A percentile compares a stretch with the other conserved stretches of the same genome.
Evolutionary conservation across 2,113 vertebrate species (phyloP).

Genomic region (Motacilla tschutschensis): DNA sequence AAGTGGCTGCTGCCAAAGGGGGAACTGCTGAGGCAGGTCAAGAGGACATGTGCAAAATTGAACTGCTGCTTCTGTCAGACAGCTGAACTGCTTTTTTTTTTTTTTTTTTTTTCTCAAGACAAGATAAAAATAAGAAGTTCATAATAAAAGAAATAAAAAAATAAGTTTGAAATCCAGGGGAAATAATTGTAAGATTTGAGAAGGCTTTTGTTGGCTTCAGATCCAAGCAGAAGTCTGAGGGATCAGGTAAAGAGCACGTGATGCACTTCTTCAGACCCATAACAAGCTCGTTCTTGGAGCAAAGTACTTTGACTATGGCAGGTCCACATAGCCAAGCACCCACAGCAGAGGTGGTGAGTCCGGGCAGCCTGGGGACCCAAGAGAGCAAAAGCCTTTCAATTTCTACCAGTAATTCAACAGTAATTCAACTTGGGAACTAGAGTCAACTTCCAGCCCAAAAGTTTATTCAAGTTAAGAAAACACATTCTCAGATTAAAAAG

Average conservation of each 20-base stretch:
- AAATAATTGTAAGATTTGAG: background rate
- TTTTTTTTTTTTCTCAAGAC: background rate
- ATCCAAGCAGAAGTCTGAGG: rapidly evolving
- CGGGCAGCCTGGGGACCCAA: rapidly evolving
- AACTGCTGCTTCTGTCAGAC: background rate
- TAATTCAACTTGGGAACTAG: background rate
- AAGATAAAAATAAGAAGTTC: background rate
- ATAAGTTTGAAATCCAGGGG: background rate
- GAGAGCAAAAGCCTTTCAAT: background rate
- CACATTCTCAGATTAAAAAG: conserved; percentile 64
- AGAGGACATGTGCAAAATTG: background rate
- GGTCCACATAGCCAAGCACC: rapidly evolving
- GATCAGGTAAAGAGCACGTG: rapidly evolving
- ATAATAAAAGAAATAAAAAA: background rate
- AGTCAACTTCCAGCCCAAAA: conserved; percentile 60
- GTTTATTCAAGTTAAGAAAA: conserved; percentile 78
- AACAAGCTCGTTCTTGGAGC: background rate
- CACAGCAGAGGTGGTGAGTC: background rate
- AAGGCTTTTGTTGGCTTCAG: background rate
- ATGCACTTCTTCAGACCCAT: background rate
- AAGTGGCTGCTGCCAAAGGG: background rate
- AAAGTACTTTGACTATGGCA: rapidly evolving
- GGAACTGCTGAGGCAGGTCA: rapidly evolving
- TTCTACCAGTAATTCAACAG: background rate
- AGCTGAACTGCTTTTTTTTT: background rate